Conservation (phyloP, 1,140 invertebrate species). For the Temnothorax curvispinosus region DNA sequence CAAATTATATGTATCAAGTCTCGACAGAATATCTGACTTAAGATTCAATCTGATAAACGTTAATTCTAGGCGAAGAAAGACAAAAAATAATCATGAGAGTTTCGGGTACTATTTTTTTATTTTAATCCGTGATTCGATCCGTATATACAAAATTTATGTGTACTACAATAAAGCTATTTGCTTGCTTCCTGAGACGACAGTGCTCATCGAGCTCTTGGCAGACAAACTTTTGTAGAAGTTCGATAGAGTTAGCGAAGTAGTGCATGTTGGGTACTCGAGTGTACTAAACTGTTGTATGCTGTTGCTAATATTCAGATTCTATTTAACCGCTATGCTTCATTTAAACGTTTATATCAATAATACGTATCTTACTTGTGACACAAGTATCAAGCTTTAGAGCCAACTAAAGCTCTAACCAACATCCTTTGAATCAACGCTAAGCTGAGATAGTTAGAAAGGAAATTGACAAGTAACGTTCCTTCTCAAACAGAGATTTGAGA, state of each 20-base stretch:
- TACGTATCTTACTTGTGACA: neutral
- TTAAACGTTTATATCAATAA: constrained; percentile 28
- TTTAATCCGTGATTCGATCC: neutral
- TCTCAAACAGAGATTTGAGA: neutral
- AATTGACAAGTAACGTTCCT: neutral
- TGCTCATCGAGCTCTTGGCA: constrained; percentile 4
- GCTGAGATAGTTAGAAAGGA: neutral
- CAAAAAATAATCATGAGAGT: neutral
- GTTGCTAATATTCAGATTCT: constrained; percentile 15
- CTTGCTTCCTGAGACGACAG: neutral
- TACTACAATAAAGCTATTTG: constrained; percentile 2
- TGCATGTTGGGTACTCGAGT: neutral
- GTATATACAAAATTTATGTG: neutral
- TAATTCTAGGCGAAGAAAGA: neutral
- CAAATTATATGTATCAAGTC: neutral
- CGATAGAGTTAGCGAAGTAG: constrained; percentile 16
- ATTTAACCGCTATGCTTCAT: constrained; percentile 4
- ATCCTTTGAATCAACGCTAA: neutral
- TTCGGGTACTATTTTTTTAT: neutral
- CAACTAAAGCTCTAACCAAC: neutral
- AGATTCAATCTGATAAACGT: neutral
- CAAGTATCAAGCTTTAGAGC: neutral
- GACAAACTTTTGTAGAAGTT: constrained; percentile 17
- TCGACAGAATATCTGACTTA: neutral
- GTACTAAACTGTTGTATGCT: constrained; percentile 22